Evolutionary conservation across 1,140 invertebrate genomes (phyloP).

Genomic region (Temnothorax nylanderi): DNA sequence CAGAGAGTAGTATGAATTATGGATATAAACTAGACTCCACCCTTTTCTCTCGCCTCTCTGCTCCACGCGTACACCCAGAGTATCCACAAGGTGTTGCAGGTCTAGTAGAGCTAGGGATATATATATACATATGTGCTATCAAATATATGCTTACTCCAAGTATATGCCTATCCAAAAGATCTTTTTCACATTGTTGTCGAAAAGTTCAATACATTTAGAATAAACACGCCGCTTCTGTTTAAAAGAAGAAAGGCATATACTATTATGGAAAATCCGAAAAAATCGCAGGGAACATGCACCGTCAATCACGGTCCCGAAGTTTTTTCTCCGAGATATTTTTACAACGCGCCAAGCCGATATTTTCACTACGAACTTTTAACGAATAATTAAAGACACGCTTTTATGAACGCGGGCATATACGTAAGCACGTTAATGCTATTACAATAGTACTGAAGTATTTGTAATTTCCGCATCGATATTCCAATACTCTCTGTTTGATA

Average conservation of each 20-base stretch:
- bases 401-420: background rate
- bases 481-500: background rate
- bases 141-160: background rate
- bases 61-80: background rate
- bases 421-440: background rate
- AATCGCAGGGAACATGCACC: conserved; percentile 24
- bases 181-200: background rate
- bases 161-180: background rate
- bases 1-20: conserved; percentile 78
- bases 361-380: conserved; percentile 27
- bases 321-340: conserved; percentile 46
- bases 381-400: conserved; percentile 46
- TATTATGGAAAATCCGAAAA: conserved; percentile 36
- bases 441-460: conserved; percentile 21
- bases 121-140: background rate
- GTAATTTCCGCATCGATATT: conserved; percentile 37
- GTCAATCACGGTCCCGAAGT: conserved; percentile 29
- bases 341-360: conserved; percentile 38
- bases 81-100: background rate
- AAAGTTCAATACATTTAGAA: background rate
- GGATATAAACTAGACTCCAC: conserved; percentile 62
- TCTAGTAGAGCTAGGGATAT: background rate
- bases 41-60: conserved; percentile 28
- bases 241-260: background rate
- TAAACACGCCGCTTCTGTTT: conserved; percentile 15